Evolutionary conservation across 2,797 vertebrate species (phyloP).

Genomic region (Bradypodion ventrale): DNA sequence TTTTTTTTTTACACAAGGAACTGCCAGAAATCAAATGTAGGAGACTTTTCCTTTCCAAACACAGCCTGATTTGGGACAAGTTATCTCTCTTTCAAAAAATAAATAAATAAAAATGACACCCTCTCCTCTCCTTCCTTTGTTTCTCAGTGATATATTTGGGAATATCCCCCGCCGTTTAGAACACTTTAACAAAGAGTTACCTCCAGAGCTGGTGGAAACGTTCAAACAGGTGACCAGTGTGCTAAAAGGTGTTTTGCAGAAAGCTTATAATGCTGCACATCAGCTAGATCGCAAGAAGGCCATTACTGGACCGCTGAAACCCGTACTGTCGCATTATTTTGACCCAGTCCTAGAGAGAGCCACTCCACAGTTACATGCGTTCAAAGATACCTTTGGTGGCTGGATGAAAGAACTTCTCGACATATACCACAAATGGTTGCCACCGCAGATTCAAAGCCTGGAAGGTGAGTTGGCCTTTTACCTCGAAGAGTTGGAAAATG

Average conservation of each 20-base stretch:
- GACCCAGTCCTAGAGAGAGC: rapidly evolving
- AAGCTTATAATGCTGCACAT: background rate
- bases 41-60: too few species aligned
- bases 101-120: too few species aligned
- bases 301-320: background rate
- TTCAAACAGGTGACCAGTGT: too few species aligned
- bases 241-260: too few species aligned
- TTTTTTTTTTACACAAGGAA: too few species aligned
- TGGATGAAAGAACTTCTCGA: rapidly evolving
- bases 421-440: background rate
- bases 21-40: too few species aligned
- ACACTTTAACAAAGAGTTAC: too few species aligned
- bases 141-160: too few species aligned
- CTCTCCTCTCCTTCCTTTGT: too few species aligned
- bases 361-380: rapidly evolving
- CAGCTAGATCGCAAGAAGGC: background rate
- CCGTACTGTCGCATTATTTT: background rate
- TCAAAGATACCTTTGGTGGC: rapidly evolving
- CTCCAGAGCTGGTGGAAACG: background rate
- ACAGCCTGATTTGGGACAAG: too few species aligned
- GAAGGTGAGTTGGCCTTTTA: background rate
- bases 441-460: background rate
- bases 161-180: rapidly evolving
- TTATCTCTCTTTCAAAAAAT: too few species aligned
- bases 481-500: too few species aligned